Conservation (phyloP, 2,797 vertebrate species). For the Nannoperca obscura region DNA sequence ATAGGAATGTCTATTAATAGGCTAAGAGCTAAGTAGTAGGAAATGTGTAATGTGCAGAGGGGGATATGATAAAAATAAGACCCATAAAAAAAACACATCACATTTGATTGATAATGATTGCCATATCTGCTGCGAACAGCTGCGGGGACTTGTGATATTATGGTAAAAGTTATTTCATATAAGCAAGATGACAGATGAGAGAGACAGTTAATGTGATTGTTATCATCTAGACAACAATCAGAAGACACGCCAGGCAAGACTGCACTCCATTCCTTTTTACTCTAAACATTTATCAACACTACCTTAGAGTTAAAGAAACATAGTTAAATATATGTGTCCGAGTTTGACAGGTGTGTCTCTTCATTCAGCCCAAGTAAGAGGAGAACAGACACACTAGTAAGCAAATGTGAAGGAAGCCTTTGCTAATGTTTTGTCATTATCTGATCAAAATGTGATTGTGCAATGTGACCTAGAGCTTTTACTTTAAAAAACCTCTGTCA, state of each 20-base stretch:
- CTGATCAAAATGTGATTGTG: constrained; percentile 10
- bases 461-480: constrained; percentile 16
- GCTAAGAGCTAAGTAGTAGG: constrained; percentile 36
- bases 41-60: constrained; percentile 49
- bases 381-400: neutral
- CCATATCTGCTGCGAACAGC: neutral
- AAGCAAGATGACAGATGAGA: neutral
- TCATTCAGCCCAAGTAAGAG: neutral
- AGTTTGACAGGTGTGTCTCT: neutral
- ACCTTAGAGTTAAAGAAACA: neutral
- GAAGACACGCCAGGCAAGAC: neutral
- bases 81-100: neutral
- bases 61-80: constrained; percentile 41
- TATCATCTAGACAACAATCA: constrained; percentile 1
- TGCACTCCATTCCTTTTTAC: constrained; percentile 27
- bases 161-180: neutral
- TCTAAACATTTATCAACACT: constrained; percentile 1
- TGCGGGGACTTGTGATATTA: neutral
- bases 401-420: neutral
- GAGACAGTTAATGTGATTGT: neutral
- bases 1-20: constrained; percentile 68
- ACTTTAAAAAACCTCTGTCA: constrained; percentile 1
- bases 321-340: constrained; percentile 11
- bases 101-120: neutral
- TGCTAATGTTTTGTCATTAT: neutral